Evolutionary conservation across 1,140 invertebrate genomes (phyloP).

Genomic region (Rhopalosiphum padi): DNA sequence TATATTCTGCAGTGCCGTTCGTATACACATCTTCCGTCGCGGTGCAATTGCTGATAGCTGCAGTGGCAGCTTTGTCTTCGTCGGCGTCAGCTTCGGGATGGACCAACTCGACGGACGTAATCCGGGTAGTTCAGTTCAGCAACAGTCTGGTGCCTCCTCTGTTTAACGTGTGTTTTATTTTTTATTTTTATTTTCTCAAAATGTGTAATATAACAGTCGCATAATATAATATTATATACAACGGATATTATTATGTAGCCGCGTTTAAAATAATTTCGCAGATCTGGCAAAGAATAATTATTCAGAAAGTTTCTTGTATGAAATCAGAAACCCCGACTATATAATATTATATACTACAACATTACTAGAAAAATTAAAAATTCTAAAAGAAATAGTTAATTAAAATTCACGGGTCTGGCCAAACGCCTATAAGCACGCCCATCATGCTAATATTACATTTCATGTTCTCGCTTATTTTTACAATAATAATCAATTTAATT

Average conservation of each 20-base stretch:
- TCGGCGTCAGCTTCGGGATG: not conserved
- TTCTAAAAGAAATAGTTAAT: not conserved
- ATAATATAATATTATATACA: not conserved
- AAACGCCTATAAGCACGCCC: not conserved
- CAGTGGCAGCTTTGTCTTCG: not conserved
- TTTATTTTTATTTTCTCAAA: not conserved
- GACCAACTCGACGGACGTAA: conserved; percentile 48
- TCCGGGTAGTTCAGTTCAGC: conserved; percentile 59
- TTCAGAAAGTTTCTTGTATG: not conserved
- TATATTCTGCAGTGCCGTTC: not conserved
- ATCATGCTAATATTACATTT: not conserved
- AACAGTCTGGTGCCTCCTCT: conserved; percentile 60
- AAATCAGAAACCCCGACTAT: not conserved
- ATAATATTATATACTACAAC: not conserved
- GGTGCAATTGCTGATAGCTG: not conserved
- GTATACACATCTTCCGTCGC: not conserved
- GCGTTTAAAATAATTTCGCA: not conserved
- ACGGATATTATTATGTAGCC: not conserved
- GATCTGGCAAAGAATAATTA: not conserved
- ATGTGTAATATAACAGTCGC: not conserved
- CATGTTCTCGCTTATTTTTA: not conserved
- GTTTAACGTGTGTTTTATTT: conserved; percentile 59
- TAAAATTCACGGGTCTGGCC: not conserved
- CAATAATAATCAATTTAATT: not conserved
- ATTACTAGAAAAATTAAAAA: too few species aligned